A percentile compares a stretch with the other conserved stretches of the same genome.
Evolutionary conservation across 2,888 invertebrate genomes (phyloP).

Genomic region (Dorcus parallelipipedus): DNA sequence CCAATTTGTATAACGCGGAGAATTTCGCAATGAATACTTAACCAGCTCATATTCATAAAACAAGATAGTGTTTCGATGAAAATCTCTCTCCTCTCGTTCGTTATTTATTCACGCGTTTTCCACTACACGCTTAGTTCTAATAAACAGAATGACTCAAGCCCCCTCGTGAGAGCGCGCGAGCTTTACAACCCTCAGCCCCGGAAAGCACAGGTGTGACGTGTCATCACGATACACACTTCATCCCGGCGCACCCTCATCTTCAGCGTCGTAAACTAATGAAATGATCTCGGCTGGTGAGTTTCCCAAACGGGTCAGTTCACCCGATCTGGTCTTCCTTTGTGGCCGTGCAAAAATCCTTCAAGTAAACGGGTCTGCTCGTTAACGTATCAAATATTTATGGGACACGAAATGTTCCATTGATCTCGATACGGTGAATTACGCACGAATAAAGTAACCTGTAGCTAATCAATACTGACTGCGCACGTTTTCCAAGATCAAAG

Average conservation of each 20-base stretch:
- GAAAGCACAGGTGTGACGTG: slow-evolving; percentile 11
- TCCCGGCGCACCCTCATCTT: slow-evolving; percentile 6
- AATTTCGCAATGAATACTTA: too few species aligned
- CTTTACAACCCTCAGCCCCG: slow-evolving; percentile 2
- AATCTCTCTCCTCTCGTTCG: too few species aligned
- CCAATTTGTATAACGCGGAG: too few species aligned
- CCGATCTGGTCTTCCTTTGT: not conserved
- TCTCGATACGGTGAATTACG: not conserved
- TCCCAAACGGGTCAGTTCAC: slow-evolving; percentile 7
- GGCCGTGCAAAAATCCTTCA: not conserved
- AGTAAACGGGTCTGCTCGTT: not conserved
- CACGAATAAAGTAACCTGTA: not conserved
- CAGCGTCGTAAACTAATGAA: slow-evolving; percentile 2
- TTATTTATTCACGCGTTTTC: too few species aligned
- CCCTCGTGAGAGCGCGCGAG: not conserved
- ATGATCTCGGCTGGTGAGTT: slow-evolving; percentile 6
- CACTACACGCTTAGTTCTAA: slow-evolving; percentile 1
- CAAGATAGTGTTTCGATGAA: too few species aligned
- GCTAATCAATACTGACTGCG: not conserved
- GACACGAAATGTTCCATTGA: not conserved
- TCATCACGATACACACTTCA: slow-evolving; percentile 9
- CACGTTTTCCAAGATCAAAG: not conserved
- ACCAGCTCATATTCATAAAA: too few species aligned
- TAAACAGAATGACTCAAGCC: slow-evolving; percentile 7
- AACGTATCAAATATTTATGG: not conserved